Evolutionary conservation across 2,888 invertebrate species (phyloP).

Genomic region (Caenorhabditis imperialis): DNA sequence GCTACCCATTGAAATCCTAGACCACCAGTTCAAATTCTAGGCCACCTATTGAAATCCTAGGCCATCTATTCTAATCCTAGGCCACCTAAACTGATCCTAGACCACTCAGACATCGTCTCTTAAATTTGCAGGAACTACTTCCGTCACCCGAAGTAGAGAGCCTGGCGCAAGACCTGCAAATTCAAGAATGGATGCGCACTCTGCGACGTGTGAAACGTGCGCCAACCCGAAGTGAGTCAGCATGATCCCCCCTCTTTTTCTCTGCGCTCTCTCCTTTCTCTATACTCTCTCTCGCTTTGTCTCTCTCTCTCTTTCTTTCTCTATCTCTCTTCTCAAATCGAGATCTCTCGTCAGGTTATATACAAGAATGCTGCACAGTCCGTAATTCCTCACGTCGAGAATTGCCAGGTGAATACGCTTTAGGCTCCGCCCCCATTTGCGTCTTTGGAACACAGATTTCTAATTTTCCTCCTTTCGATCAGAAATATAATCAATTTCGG

Average conservation of each 20-base stretch:
- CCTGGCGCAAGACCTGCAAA: slow-evolving; percentile 64
- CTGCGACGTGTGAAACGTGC: slow-evolving; percentile 72
- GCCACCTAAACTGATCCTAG: too few species aligned
- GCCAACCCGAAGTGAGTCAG: slow-evolving; percentile 70
- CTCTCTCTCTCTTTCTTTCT: slow-evolving; percentile 17
- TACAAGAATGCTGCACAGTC: slow-evolving; percentile 65
- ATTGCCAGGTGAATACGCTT: slow-evolving; percentile 57
- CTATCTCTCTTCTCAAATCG: slow-evolving; percentile 15
- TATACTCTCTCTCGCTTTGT: slow-evolving; percentile 28
- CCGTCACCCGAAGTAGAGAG: slow-evolving; percentile 51
- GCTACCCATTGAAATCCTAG: too few species aligned
- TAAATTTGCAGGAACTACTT: slow-evolving; percentile 52
- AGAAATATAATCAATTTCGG: neutral
- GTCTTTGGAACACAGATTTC: slow-evolving; percentile 6
- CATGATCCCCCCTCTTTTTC: too few species aligned
- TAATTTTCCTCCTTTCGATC: neutral
- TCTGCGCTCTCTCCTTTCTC: slow-evolving; percentile 12
- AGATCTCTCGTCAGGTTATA: slow-evolving; percentile 50
- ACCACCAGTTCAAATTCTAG: too few species aligned
- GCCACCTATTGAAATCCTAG: too few species aligned
- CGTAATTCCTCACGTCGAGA: slow-evolving; percentile 54
- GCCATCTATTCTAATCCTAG: too few species aligned
- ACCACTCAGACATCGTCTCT: too few species aligned
- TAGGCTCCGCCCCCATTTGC: slow-evolving; percentile 4
- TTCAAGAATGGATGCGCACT: slow-evolving; percentile 75